Percentiles rank a stretch among this genome's conserved stretches.
Conservation (phyloP, 2,113 vertebrate species). For the Thermophis baileyi region DNA sequence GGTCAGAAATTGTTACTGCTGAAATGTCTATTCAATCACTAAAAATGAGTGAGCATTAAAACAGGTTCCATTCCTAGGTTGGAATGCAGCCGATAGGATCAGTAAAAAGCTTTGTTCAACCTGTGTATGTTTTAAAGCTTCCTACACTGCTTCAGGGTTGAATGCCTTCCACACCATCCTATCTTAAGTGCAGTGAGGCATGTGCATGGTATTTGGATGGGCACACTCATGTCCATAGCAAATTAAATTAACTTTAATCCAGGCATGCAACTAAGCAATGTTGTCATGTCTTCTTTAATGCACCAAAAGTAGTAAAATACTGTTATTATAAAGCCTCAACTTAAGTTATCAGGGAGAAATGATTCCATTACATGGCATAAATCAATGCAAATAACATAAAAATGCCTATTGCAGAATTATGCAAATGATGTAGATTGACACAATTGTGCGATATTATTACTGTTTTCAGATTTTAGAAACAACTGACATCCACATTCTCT, state of each 20-base stretch:
- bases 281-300: background rate
- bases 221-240: background rate
- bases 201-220: background rate
- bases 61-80: background rate
- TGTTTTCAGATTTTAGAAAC: background rate
- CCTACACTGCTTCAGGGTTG: background rate
- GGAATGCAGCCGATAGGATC: background rate
- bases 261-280: background rate
- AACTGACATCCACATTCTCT: background rate
- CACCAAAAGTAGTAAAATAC: background rate
- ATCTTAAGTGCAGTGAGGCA: background rate
- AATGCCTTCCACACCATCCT: background rate
- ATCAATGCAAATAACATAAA: background rate
- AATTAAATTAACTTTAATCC: slow-evolving; percentile 2
- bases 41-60: background rate
- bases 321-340: background rate
- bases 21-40: background rate
- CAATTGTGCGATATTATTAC: background rate
- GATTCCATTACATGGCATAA: background rate
- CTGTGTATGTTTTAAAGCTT: background rate
- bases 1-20: background rate
- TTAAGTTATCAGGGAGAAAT: background rate
- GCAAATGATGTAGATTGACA: background rate
- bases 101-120: background rate
- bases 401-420: background rate